Evolutionary conservation across 1,140 invertebrate species (phyloP), one percentile per base, ranked within the genome.

Genomic region (Maniola jurtina): DNA sequence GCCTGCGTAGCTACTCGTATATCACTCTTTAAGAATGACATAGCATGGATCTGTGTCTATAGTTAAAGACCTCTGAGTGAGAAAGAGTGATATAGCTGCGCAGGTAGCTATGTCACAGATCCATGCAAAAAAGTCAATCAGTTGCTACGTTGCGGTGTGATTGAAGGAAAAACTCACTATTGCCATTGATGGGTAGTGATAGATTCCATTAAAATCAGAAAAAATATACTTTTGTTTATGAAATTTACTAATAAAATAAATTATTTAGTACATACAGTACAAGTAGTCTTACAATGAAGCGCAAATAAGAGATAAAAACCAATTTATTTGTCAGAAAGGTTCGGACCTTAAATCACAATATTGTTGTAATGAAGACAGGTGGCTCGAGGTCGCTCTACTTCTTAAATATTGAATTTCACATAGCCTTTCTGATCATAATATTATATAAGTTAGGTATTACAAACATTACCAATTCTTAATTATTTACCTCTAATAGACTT

Each of bases 341-440:
- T 55, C 52, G 52, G 10, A n/a, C 33, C 9, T 13, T 55, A 55
- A 55, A 55, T 55, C 52, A 55, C 52, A 55, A 55, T 55, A 55
- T 25, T 34, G 52, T 13, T 55, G 52, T 55, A 55, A 55, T 55
- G 52, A 55, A 55, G 52, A 55, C 52, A 55, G 52, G 52, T 55
- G 13, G 52, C 33, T 33, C 52, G 52, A 55, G 33, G 2, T 34
- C 52, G 33, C 16, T 55, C 52, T 6, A 34, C 52, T 34, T 9
- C 52, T 11, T 55, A 11, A 55, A 55, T 55, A 55, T 55, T 55
- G 52, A 55, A 55, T 55, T 55, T 55, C 52, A 13, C 16, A 34
- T 55, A 9, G 52, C 33, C 34, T 34, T 15, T 55, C 9, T 52
- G 48, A 52, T 14, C 48, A 7, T 52, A 14, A 16, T n/a, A 15